Base-by-base conservation (phyloP, 2,888 invertebrate genomes). In the Apamea anceps region DNA sequence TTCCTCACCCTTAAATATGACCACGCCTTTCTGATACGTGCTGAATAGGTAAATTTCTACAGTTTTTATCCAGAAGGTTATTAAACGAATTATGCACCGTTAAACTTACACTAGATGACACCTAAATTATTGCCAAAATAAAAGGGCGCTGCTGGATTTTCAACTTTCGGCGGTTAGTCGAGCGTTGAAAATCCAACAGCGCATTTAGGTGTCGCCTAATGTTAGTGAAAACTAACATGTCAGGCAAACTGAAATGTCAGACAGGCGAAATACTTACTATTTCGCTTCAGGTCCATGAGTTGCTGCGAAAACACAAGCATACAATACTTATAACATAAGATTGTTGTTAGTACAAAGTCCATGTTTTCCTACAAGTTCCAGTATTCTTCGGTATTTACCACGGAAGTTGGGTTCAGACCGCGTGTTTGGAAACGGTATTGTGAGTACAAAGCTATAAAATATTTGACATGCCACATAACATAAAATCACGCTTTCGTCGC, bases 291-390 rank as follows among this genome's bases (percentile, higher is more conserved):
- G 42, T 79, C 62, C 18, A 81, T 28, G n/a, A 62, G 25, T 72
- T 79, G 72, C 62, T 81, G 62, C 32, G 72, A n/a, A n/a, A 72
- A 54, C 18, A 62, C 1, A 25, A 42, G 51, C 32, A 68, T 48
- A 48, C n/a, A 48, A 48, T 48, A 67, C 80, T 48, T 66, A 42
- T n/a, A n/a, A 25, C 63, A 63, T 28, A 2, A 63, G 42, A 28
- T 32, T 79, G 78, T 79, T 79, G 60, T 51, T 42, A 15, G 62
- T 62, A 18, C 51, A 79, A 81, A 79, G 82, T 72, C 60, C 82
- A 62, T 82, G 74, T 82, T 81, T 78, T 48, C 8, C 3, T 8
- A 28, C n/a, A 48, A 57, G 45, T 57, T 71, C 37, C 21, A 71
- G 25, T 72, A 71, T 81, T 57, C 45, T 10, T 25, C 57, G 21